Percentiles rank a stretch among this genome's conserved stretches.
Evolutionary conservation across 2,797 vertebrate genomes (phyloP).

Genomic region (Salarias fasciatus): DNA sequence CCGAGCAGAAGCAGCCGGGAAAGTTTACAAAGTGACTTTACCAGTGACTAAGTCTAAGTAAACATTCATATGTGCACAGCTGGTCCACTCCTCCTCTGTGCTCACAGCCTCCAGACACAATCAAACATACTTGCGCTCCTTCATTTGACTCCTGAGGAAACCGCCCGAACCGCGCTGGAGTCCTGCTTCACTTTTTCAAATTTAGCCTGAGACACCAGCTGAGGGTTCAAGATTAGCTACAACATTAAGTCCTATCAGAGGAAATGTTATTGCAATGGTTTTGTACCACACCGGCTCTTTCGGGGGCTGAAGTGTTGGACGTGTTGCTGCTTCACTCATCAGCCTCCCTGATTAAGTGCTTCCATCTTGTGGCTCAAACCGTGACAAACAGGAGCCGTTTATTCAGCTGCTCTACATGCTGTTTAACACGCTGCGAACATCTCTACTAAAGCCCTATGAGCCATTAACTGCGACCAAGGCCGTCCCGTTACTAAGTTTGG

Average conservation of each 20-base stretch:
- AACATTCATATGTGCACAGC: constrained; percentile 77
- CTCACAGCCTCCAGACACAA: constrained; percentile 27
- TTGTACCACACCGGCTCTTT: background rate
- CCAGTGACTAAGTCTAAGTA: constrained; percentile 56
- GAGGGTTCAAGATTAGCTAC: constrained; percentile 31
- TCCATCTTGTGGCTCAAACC: constrained; percentile 69
- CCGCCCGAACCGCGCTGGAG: constrained; percentile 9
- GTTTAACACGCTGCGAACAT: constrained; percentile 3
- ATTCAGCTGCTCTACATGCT: constrained; percentile 23
- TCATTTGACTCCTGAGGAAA: constrained; percentile 42
- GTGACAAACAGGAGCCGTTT: constrained; percentile 30
- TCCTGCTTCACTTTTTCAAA: background rate
- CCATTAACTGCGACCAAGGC: constrained; percentile 1
- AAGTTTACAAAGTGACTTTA: constrained; percentile 44
- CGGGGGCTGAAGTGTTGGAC: constrained; percentile 9
- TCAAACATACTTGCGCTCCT: constrained; percentile 21
- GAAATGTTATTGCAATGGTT: constrained; percentile 27
- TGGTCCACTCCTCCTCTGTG: constrained; percentile 51
- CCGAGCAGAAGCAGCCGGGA: constrained; percentile 40
- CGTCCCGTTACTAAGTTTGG: background rate
- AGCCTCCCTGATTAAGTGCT: constrained; percentile 59
- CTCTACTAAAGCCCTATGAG: constrained; percentile 21
- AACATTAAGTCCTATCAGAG: constrained; percentile 31
- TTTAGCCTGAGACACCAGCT: constrained; percentile 6
- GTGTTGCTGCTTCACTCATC: background rate